phyloP scores from a whole-genome alignment of 2,888 invertebrate genomes.

The Eubasilissa splendida region DNA sequence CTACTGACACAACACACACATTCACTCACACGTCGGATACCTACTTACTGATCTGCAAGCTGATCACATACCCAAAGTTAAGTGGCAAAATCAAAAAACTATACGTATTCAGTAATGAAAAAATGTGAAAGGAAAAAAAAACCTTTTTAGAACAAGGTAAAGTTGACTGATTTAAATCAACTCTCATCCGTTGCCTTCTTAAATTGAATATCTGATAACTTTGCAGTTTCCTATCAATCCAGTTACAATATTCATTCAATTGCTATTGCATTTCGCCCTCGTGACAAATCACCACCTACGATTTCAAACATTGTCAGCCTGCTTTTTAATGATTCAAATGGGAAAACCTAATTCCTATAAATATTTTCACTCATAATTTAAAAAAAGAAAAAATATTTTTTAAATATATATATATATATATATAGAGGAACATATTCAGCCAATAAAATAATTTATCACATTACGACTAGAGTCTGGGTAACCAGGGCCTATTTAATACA shows the following conservation, averaged over 20 bases:
- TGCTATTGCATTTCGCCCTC: slow-evolving; percentile 12
- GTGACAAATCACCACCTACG: slow-evolving; percentile 10
- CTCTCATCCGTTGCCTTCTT: background rate
- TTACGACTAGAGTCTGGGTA: no score
- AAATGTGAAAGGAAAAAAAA: background rate
- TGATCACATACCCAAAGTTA: background rate
- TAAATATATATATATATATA: no score
- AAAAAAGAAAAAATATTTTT: slow-evolving; percentile 6
- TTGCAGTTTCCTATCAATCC: slow-evolving; percentile 13
- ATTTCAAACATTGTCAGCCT: slow-evolving; percentile 27
- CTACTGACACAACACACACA: slow-evolving; percentile 72
- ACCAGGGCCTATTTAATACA: slow-evolving; percentile 10
- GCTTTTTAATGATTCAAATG: slow-evolving; percentile 5
- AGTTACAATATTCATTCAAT: slow-evolving; percentile 14
- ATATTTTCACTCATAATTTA: background rate
- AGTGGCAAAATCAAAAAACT: background rate
- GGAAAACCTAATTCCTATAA: slow-evolving; percentile 11
- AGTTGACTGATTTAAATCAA: background rate
- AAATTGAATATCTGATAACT: slow-evolving; percentile 1
- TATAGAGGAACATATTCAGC: no score
- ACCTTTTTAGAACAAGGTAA: no score
- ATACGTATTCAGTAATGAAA: background rate
- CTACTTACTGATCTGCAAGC: background rate
- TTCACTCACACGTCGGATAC: slow-evolving; percentile 60
- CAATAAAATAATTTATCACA: no score